phyloP scores from a whole-genome alignment of 2,113 vertebrate genomes.

The Notarius lentiginosus region DNA sequence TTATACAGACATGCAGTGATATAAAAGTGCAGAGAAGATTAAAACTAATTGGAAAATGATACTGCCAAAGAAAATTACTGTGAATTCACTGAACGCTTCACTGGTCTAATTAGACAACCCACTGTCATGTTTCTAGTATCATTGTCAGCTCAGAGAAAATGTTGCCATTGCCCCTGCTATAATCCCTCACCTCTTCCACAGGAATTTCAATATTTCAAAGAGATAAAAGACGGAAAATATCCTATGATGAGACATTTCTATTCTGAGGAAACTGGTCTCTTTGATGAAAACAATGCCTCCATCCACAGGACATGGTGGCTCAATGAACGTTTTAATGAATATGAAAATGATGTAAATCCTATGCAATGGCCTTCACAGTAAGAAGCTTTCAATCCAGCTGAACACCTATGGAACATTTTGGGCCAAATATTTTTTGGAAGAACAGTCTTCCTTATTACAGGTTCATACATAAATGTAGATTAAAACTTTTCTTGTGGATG shows the following conservation, averaged over 20 bases:
- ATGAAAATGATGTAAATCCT: not conserved
- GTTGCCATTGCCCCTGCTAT: conserved; percentile 25
- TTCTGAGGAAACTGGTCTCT: not conserved
- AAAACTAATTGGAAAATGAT: conserved; percentile 45
- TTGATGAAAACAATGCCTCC: not conserved
- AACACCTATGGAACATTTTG: not conserved
- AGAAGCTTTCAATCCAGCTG: not conserved
- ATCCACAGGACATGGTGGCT: not conserved
- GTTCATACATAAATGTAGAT: not conserved
- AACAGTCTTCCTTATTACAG: not conserved
- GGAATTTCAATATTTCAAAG: conserved; percentile 29
- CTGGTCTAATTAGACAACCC: conserved; percentile 49
- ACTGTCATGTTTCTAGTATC: conserved; percentile 43
- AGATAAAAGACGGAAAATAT: conserved; percentile 4
- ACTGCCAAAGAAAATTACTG: conserved; percentile 10
- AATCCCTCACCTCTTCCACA: conserved; percentile 32
- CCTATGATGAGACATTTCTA: conserved; percentile 1
- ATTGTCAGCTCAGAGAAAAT: conserved; percentile 41
- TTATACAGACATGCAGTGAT: not conserved
- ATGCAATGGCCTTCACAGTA: not conserved
- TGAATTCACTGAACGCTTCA: conserved; percentile 40
- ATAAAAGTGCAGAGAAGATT: conserved; percentile 40
- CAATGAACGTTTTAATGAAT: not conserved
- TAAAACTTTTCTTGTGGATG: not conserved
- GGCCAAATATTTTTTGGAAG: not conserved